Evolutionary conservation across 2,888 invertebrate genomes (phyloP).

Genomic region (Amorpha juglandis): DNA sequence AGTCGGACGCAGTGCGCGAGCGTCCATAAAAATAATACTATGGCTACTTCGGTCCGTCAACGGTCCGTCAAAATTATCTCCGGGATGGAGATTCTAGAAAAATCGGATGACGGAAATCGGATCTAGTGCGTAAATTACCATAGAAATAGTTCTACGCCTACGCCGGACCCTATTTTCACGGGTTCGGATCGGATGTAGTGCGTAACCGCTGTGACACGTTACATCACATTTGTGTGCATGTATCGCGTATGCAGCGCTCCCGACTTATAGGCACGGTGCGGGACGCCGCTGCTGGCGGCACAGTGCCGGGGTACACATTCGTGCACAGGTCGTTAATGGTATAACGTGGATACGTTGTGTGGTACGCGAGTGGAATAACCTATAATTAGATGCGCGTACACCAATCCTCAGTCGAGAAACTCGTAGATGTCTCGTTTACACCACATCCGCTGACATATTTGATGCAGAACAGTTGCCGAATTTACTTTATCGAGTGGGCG

Average conservation of each 20-base stretch:
- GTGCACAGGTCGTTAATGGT: constrained; percentile 78
- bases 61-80: too few species aligned
- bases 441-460: constrained; percentile 62
- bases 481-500: constrained; percentile 37
- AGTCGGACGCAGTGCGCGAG: too few species aligned
- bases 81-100: too few species aligned
- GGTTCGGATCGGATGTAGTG: constrained; percentile 37
- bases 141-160: too few species aligned
- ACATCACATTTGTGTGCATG: constrained; percentile 61
- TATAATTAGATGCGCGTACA: constrained; percentile 82
- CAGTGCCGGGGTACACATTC: constrained; percentile 59
- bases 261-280: too few species aligned
- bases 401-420: constrained; percentile 69
- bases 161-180: too few species aligned
- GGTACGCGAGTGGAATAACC: constrained; percentile 80
- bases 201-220: constrained; percentile 61
- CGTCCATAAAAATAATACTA: too few species aligned
- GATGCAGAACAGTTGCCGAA: constrained; percentile 47
- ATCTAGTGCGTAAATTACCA: too few species aligned
- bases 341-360: constrained; percentile 75
- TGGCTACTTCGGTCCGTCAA: too few species aligned
- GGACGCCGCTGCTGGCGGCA: constrained; percentile 46
- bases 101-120: too few species aligned
- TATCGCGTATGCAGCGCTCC: constrained; percentile 41
- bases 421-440: constrained; percentile 70